Conservation (phyloP, 2,113 vertebrate species). For the Eptesicus fuscus region DNA sequence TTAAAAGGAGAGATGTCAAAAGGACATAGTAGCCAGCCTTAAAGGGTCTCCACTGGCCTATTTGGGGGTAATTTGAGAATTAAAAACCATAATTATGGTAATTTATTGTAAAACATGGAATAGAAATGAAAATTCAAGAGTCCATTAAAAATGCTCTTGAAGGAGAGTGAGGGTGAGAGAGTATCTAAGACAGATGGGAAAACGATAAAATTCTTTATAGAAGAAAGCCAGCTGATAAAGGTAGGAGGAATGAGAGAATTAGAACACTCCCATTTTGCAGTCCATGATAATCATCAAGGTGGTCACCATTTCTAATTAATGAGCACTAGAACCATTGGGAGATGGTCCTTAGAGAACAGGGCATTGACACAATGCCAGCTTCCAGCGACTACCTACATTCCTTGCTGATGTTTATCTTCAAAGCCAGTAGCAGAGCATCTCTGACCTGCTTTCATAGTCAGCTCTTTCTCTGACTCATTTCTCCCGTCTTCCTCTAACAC, state of each 20-base stretch:
- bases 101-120: background rate
- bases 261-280: background rate
- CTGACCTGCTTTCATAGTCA: background rate
- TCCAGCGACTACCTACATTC: background rate
- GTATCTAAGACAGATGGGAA: background rate
- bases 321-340: background rate
- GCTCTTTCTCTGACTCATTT: background rate
- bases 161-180: background rate
- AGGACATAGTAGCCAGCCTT: background rate
- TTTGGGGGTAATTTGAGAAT: background rate
- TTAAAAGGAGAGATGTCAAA: background rate
- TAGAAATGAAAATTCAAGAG: background rate
- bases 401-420: background rate
- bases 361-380: background rate
- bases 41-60: background rate
- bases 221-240: background rate
- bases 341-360: background rate
- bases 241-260: background rate
- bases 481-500: background rate
- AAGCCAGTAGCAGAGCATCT: accelerated
- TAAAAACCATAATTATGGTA: background rate
- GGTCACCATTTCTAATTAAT: background rate
- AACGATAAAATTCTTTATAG: background rate
- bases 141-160: background rate
- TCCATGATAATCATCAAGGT: background rate